A percentile compares a stretch with the other conserved stretches of the same genome.
Conservation (phyloP, 2,113 vertebrate species). For the Cinclus mexicanus region DNA sequence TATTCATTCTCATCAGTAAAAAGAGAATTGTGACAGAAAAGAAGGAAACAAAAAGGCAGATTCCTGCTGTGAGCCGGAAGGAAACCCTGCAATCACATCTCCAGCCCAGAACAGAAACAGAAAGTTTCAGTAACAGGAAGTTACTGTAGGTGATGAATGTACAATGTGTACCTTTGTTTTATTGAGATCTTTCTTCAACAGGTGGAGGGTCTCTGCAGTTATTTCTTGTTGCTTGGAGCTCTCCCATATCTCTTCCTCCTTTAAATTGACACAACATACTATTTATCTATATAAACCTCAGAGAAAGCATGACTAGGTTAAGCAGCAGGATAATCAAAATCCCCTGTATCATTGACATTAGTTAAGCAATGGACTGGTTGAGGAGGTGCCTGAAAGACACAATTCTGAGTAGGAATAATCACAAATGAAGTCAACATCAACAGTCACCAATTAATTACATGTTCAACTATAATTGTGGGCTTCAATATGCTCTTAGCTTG, state of each 20-base stretch:
- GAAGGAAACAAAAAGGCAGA: background rate
- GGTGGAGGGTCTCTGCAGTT: background rate
- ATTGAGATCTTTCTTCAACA: background rate
- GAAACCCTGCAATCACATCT: background rate
- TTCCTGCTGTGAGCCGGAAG: background rate
- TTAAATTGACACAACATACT: background rate
- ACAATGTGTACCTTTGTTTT: background rate
- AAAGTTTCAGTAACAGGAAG: background rate
- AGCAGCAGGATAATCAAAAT: background rate
- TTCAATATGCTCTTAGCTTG: background rate
- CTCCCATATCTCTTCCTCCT: conserved; percentile 24
- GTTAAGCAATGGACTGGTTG: background rate
- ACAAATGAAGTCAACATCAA: background rate
- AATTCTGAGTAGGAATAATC: background rate
- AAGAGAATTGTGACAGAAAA: background rate
- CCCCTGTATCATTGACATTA: background rate
- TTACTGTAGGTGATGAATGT: background rate
- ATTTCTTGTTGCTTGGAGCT: conserved; percentile 7
- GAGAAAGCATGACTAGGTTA: background rate
- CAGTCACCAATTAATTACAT: background rate
- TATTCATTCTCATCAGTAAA: background rate
- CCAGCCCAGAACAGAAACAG: background rate
- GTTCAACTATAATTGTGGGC: background rate
- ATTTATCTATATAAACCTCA: background rate
- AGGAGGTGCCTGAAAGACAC: background rate